phyloP scores from a whole-genome alignment of 2,113 vertebrate species.

The Nothobranchius kuhntae region DNA sequence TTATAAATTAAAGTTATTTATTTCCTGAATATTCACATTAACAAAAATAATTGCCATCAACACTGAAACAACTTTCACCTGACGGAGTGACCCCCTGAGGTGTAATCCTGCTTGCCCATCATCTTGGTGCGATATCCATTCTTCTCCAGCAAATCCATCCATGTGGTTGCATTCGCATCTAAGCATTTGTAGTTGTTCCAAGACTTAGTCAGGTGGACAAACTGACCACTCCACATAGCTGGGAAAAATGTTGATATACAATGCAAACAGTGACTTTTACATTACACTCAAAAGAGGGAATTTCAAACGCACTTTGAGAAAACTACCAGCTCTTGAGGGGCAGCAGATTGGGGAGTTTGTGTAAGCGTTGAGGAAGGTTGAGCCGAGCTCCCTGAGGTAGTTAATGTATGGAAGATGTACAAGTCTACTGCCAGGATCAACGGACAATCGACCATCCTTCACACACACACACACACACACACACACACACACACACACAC shows the following conservation, averaged over 20 bases:
- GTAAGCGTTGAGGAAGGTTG: conserved; percentile 89
- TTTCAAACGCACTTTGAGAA: neutral
- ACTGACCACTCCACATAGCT: conserved; percentile 99
- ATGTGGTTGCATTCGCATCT: conserved; percentile 85
- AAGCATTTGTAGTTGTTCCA: conserved; percentile 99
- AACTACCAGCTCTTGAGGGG: conserved; percentile 92
- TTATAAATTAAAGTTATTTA: too few relatives aligned
- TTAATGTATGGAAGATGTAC: conserved; percentile 87
- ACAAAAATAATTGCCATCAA: neutral
- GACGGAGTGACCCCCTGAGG: conserved; percentile 91
- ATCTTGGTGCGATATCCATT: conserved; percentile 86
- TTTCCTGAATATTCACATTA: neutral
- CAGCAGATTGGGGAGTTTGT: conserved; percentile 98
- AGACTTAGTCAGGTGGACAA: conserved; percentile 91
- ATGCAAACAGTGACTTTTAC: too few relatives aligned
- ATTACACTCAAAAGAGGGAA: neutral
- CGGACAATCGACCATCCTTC: conserved; percentile 94
- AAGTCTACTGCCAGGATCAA: conserved; percentile 83
- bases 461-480: neutral
- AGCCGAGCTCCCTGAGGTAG: conserved; percentile 84
- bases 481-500: neutral
- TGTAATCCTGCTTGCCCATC: conserved; percentile 93
- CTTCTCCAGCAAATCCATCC: conserved; percentile 90
- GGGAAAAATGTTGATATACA: neutral
- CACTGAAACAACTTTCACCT: conserved; percentile 79